Percentiles rank a stretch among this genome's conserved stretches.
phyloP scores from a whole-genome alignment of 1,140 invertebrate species.

The Psilanteris sp. region DNA sequence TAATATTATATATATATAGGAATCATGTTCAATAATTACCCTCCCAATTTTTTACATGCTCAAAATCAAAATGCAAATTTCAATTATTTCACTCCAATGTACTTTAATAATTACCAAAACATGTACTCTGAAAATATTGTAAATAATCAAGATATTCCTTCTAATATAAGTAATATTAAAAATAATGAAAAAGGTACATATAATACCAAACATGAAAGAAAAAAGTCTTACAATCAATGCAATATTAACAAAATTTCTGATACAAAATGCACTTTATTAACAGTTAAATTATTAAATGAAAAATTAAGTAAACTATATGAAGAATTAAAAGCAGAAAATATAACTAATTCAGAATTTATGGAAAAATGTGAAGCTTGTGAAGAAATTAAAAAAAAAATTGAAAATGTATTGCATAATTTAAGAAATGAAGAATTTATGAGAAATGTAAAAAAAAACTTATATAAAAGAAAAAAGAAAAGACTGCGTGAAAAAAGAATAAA shows the following conservation, averaged over 20 bases:
- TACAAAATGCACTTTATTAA: constrained; percentile 70
- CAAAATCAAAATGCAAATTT: constrained; percentile 20
- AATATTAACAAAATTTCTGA: constrained; percentile 66
- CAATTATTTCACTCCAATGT: constrained; percentile 9
- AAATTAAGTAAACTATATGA: constrained; percentile 77
- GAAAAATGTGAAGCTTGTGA: constrained; percentile 75
- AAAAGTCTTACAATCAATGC: neutral
- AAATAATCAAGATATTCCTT: no score
- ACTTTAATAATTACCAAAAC: constrained; percentile 16
- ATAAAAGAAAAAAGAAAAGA: constrained; percentile 82
- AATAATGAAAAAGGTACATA: no score
- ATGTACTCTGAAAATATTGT: constrained; percentile 21
- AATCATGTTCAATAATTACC: constrained; percentile 44
- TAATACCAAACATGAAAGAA: constrained; percentile 10
- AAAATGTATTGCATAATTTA: constrained; percentile 73
- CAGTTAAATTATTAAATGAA: constrained; percentile 69
- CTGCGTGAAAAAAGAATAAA: constrained; percentile 78
- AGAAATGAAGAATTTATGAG: constrained; percentile 75
- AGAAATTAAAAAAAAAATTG: constrained; percentile 77
- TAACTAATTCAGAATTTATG: constrained; percentile 81
- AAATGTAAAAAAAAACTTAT: constrained; percentile 77
- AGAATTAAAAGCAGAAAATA: constrained; percentile 75
- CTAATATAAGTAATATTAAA: no score
- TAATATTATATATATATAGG: constrained; percentile 46
- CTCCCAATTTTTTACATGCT: constrained; percentile 7